Evolutionary conservation across 1,140 invertebrate species (phyloP), one percentile per base, ranked within the genome.

Genomic region (Calephelis virginiensis): DNA sequence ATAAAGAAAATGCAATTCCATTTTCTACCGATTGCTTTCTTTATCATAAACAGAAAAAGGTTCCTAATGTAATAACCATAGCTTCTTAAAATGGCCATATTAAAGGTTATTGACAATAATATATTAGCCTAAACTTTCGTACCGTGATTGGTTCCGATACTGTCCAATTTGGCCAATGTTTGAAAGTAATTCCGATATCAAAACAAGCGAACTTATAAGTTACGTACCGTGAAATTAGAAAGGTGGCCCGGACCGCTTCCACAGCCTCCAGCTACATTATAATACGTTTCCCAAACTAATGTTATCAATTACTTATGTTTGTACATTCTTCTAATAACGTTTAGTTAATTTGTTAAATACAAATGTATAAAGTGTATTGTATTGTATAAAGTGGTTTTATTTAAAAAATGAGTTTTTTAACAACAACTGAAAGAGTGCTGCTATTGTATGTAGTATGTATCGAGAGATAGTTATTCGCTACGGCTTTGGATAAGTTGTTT

Each of bases 181-280:
- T n/a, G 37, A 48, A 49, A 63, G 46, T 48, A 50, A 50, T 63
- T 49, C 48, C n/a, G 62, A 12, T 63, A 38, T 63, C 49, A 49
- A 49, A 63, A 63, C 62, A 59, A 53, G 53, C 45, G 45, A 47
- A 68, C 67, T 63, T 63, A 63, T 70, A 17, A 13, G 65, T 66
- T 47, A 53, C 70, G 66, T 63, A 73, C 71, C 71, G 66, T 70
- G 68, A 73, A 73, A 73, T 73, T 70, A 64, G 63, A 48, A 48
- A 37, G 17, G 47, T 63, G 47, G 47, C 47, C 47, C 49, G 59
- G 62, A 64, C 38, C 71, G 67, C 71, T 67, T 66, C 53, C 64
- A 61, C 65, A 59, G 62, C 71, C 67, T 69, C 64, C 46, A 63
- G 71, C 64, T 28, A 53, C 49, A 17, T 50, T 64, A 72, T 62